phyloP scores from a whole-genome alignment of 1,140 invertebrate species.

The Drosophila parabipectinata region DNA sequence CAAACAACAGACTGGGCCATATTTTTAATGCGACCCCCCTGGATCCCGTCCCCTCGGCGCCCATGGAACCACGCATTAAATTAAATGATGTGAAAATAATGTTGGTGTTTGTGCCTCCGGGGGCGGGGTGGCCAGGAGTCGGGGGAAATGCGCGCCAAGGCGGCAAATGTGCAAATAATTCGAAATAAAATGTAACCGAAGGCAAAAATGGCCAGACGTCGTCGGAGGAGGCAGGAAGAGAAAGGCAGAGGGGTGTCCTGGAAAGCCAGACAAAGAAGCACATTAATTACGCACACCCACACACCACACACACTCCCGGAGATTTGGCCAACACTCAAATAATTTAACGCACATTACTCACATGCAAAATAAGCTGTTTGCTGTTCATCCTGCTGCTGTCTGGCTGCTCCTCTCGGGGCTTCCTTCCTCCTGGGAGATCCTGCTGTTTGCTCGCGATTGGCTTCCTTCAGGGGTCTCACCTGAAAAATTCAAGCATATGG shows the following conservation, averaged over 20 bases:
- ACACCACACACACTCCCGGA: conserved; percentile 16
- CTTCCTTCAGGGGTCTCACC: too few relatives aligned
- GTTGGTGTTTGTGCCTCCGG: conserved; percentile 51
- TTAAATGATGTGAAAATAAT: conserved; percentile 80
- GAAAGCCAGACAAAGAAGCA: conserved; percentile 53
- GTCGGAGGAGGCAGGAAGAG: background rate
- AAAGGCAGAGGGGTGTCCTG: background rate
- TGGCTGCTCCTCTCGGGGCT: background rate
- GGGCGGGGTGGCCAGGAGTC: background rate
- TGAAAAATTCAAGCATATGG: too few relatives aligned
- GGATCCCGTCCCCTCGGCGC: background rate
- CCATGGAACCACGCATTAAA: conserved; percentile 66
- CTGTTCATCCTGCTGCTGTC: conserved; percentile 8
- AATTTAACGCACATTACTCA: conserved; percentile 71
- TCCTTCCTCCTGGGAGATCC: background rate
- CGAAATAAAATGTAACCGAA: conserved; percentile 72
- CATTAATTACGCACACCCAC: conserved; percentile 62
- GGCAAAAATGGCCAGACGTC: conserved; percentile 40
- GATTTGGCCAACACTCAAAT: conserved; percentile 56
- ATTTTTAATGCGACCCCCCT: conserved; percentile 53
- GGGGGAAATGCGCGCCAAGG: conserved; percentile 35
- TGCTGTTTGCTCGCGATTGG: background rate
- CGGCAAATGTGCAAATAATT: conserved; percentile 76
- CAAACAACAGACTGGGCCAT: conserved; percentile 66
- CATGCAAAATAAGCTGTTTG: conserved; percentile 70